These are phyloP conservation scores for Glyptemys insculpta DNA, from an alignment of 2,797 vertebrate species.

Conservation along the genomic window DNA sequence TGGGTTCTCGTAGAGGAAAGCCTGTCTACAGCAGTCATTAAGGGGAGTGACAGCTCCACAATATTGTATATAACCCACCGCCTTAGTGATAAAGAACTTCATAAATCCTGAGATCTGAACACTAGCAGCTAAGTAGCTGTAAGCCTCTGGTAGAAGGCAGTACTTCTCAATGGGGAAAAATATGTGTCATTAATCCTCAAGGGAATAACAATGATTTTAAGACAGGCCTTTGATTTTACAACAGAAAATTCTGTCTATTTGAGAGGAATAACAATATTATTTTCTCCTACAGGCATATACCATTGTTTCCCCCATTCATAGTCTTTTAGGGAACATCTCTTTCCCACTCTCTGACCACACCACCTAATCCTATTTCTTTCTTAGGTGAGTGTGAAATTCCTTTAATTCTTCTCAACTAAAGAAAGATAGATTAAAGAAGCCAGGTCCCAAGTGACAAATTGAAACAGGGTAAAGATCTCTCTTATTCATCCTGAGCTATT, in stretches of 20 bases:
- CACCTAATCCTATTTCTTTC: neutral
- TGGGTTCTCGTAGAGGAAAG: neutral
- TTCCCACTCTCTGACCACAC: neutral
- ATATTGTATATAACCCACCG: fast-evolving
- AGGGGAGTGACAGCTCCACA: neutral
- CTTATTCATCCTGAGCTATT: neutral
- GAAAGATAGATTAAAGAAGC: neutral
- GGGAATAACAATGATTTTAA: neutral
- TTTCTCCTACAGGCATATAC: neutral
- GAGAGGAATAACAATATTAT: neutral
- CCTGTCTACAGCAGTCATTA: neutral
- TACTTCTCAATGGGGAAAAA: neutral
- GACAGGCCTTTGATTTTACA: neutral
- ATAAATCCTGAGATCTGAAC: neutral
- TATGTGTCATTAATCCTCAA: neutral
- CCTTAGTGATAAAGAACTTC: neutral
- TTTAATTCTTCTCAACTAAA: neutral
- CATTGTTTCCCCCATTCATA: neutral
- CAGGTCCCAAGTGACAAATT: neutral
- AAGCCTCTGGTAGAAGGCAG: neutral
- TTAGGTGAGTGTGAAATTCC: neutral
- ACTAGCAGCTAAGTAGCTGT: neutral
- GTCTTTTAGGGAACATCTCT: neutral
- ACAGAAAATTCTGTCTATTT: neutral
- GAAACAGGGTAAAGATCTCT: neutral